Percentiles rank a stretch among this genome's conserved stretches.
phyloP scores from a whole-genome alignment of 2,113 vertebrate genomes.

The Malurus alboscapulatus region DNA sequence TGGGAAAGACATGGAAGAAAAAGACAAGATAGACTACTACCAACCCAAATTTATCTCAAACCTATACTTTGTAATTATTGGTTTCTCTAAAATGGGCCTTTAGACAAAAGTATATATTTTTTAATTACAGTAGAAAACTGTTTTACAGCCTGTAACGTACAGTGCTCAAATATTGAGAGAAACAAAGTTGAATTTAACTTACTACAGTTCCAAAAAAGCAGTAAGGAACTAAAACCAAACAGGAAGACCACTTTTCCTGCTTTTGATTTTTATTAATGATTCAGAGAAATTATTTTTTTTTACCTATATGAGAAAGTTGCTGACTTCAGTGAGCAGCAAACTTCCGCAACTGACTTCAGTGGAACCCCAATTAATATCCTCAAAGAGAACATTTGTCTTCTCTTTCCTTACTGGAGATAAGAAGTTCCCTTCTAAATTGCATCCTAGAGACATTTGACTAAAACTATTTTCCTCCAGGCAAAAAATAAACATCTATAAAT shows the following conservation, averaged over 20 bases:
- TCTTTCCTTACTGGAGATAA: conserved; percentile 1
- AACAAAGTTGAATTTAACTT: not conserved
- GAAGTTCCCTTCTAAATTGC: conserved; percentile 11
- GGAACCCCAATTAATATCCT: not conserved
- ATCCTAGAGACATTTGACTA: conserved; percentile 29
- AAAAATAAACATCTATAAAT: conserved; percentile 52
- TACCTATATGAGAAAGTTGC: not conserved
- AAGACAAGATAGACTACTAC: not conserved
- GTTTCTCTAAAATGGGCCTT: not conserved
- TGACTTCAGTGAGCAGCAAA: not conserved
- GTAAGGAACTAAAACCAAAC: not conserved
- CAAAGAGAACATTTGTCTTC: conserved; percentile 12
- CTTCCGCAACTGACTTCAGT: not conserved
- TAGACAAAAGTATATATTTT: not conserved
- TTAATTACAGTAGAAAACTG: not conserved
- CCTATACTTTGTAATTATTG: not conserved
- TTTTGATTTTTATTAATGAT: not conserved
- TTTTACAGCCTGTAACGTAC: not conserved
- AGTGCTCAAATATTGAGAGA: not conserved
- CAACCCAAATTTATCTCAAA: not conserved
- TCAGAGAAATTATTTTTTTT: not conserved
- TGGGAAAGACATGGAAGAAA: not conserved
- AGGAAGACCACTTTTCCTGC: not conserved
- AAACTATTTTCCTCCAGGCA: conserved; percentile 19
- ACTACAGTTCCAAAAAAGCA: not conserved